Percentiles rank a stretch among this genome's conserved stretches.
Evolutionary conservation across 2,888 invertebrate genomes (phyloP).

Genomic region (Tenthredo scrophulariae): DNA sequence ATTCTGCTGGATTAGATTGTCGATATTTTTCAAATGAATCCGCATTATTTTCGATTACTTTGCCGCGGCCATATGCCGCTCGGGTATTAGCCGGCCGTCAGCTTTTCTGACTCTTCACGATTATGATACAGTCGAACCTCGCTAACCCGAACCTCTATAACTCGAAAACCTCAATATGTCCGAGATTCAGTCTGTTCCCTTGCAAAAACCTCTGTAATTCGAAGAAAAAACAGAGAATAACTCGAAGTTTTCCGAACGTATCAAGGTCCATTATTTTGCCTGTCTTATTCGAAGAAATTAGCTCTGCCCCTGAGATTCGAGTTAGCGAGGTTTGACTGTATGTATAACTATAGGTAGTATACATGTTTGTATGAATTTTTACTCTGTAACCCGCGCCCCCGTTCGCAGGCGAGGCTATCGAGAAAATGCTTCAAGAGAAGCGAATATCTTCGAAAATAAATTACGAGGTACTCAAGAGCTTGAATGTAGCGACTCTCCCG

Average conservation of each 20-base stretch:
- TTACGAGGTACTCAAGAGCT: conserved; percentile 95
- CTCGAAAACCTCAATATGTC: too few species aligned
- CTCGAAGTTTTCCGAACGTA: too few species aligned
- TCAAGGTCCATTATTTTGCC: too few species aligned
- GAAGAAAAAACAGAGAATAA: too few species aligned
- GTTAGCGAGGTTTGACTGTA: too few species aligned
- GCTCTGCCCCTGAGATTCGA: too few species aligned
- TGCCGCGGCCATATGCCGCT: neutral
- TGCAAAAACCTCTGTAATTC: too few species aligned
- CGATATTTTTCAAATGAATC: neutral
- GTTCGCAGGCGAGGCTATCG: conserved; percentile 93
- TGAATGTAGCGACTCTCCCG: conserved; percentile 79
- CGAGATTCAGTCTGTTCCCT: too few species aligned
- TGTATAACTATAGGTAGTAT: neutral
- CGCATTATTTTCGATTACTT: neutral
- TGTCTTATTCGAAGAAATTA: too few species aligned
- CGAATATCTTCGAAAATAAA: conserved; percentile 98
- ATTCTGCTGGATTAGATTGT: neutral
- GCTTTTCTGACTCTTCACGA: neutral
- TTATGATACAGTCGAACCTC: too few species aligned
- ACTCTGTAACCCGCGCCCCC: neutral
- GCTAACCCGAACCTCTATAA: too few species aligned
- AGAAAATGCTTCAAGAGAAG: conserved; percentile 97
- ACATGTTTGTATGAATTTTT: neutral
- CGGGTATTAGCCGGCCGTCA: neutral